Conservation (phyloP, 2,797 vertebrate species). For the Smutsia gigantea region DNA sequence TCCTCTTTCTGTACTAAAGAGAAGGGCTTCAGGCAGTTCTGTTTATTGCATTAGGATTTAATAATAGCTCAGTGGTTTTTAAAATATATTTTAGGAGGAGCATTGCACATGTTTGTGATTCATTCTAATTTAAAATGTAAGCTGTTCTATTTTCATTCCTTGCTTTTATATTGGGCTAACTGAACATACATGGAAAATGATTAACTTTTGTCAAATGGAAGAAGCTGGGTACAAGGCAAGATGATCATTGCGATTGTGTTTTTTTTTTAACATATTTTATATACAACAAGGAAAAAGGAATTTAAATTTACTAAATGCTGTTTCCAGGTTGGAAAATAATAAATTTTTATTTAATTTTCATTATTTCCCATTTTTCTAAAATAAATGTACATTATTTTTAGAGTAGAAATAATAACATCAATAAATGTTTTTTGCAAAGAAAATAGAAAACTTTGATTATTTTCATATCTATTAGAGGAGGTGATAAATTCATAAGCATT, state of each 20-base stretch:
- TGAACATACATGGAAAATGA: neutral
- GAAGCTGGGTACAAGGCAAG: neutral
- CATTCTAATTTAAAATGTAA: conserved; percentile 34
- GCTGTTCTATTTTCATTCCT: conserved; percentile 31
- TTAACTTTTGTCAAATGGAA: neutral
- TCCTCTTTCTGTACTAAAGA: neutral
- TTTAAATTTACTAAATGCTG: neutral
- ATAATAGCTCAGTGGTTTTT: neutral
- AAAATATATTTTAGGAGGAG: neutral
- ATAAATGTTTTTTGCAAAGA: neutral
- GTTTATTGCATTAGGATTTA: conserved; percentile 1
- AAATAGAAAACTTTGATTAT: neutral
- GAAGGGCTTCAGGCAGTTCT: neutral
- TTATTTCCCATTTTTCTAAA: conserved; percentile 14
- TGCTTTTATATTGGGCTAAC: conserved; percentile 1
- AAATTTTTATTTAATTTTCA: conserved; percentile 23
- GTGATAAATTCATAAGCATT: neutral
- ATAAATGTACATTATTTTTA: conserved; percentile 23
- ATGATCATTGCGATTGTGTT: neutral
- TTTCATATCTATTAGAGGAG: conserved; percentile 15
- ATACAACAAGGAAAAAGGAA: neutral
- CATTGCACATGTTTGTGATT: neutral
- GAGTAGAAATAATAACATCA: neutral
- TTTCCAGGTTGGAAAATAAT: neutral
- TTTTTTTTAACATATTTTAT: neutral